These are phyloP conservation scores for Temnothorax rugatulus DNA, from an alignment of 2,888 invertebrate species.

Conservation along the genomic window DNA sequence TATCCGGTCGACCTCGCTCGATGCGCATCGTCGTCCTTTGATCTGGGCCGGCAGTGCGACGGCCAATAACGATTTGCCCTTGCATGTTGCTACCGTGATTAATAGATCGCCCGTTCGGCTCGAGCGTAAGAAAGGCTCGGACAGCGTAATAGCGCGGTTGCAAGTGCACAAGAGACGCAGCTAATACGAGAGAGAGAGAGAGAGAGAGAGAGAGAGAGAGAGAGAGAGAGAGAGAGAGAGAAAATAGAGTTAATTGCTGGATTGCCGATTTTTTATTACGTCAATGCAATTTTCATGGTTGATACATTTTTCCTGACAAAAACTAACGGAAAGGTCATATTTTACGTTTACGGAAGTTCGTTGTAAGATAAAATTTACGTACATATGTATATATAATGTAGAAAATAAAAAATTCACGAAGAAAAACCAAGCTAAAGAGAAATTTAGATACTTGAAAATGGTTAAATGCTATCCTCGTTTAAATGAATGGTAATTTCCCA, in stretches of 20 bases:
- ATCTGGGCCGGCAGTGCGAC: conserved; percentile 53
- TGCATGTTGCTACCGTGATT: conserved; percentile 47
- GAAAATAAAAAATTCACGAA: neutral
- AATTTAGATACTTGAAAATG: neutral
- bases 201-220: conserved; percentile 6
- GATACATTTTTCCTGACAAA: neutral
- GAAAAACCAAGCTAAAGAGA: neutral
- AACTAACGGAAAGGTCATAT: neutral
- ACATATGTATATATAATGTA: neutral
- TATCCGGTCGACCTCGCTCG: conserved; percentile 56
- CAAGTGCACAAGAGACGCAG: neutral
- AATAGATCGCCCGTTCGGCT: conserved; percentile 58
- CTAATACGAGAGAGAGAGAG: neutral
- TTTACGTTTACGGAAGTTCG: neutral
- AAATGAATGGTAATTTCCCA: neutral
- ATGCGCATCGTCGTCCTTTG: conserved; percentile 61
- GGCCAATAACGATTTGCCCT: conserved; percentile 45
- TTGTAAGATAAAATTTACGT: neutral
- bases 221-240: neutral
- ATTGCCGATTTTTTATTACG: neutral
- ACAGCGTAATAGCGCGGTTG: neutral
- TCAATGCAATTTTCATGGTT: neutral
- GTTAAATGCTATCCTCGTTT: neutral
- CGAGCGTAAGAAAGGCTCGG: conserved; percentile 25
- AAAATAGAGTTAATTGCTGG: neutral